phyloP scores from a whole-genome alignment of 2,797 vertebrate species.

The Pipistrellus nathusii region DNA sequence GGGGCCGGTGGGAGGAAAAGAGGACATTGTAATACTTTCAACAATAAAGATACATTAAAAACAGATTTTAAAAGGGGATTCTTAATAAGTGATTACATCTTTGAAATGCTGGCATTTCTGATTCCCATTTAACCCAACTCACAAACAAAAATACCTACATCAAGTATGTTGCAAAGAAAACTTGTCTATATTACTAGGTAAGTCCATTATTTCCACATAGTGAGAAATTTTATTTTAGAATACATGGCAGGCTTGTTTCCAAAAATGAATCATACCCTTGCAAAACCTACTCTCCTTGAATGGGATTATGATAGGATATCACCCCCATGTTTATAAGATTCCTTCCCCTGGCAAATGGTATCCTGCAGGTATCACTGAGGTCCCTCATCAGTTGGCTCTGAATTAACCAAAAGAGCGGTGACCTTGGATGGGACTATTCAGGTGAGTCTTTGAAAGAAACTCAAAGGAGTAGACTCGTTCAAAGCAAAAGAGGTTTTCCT shows the following conservation, averaged over 20 bases:
- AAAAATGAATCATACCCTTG: not conserved
- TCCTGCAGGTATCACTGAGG: not conserved
- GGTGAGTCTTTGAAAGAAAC: not conserved
- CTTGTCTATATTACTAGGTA: not conserved
- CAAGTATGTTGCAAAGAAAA: not conserved
- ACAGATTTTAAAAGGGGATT: not conserved
- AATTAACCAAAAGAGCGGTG: not conserved
- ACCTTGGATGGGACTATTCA: not conserved
- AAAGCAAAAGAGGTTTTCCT: not conserved
- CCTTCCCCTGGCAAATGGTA: not conserved
- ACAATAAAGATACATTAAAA: no score
- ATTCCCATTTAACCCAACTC: not conserved
- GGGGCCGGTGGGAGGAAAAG: no score
- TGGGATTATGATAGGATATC: not conserved
- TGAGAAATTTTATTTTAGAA: not conserved
- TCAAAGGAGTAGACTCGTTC: not conserved
- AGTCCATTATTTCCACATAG: not conserved
- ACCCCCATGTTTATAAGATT: not conserved
- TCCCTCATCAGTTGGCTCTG: not conserved
- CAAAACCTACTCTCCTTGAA: not conserved
- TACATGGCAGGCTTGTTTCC: not conserved
- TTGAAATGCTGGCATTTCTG: not conserved
- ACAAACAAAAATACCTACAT: not conserved
- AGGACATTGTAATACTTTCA: no score
- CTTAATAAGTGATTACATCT: not conserved